Percentiles rank a stretch among this genome's conserved stretches.
These are phyloP conservation scores for Cichladusa arquata DNA, from an alignment of 2,113 vertebrate species.

Conservation along the genomic window DNA sequence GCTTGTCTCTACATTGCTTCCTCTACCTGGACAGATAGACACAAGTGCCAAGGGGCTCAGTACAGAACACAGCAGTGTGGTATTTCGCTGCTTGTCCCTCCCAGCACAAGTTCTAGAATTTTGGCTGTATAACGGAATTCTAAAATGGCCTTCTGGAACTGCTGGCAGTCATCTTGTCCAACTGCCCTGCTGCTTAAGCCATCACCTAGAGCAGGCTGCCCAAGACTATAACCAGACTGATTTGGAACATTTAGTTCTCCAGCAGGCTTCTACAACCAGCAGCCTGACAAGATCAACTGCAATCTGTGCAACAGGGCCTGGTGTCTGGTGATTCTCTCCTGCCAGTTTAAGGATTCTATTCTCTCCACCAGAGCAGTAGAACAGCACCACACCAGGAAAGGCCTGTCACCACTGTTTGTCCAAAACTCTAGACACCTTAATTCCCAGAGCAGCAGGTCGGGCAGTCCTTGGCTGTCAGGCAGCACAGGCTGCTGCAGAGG, in stretches of 20 bases:
- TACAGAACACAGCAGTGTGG: neutral
- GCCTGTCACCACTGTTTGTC: neutral
- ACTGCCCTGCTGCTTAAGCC: neutral
- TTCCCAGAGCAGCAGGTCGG: neutral
- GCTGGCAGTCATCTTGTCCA: too few species aligned
- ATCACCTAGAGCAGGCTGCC: neutral
- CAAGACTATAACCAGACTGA: rapidly evolving
- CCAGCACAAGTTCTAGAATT: neutral
- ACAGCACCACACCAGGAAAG: neutral
- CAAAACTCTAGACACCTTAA: rapidly evolving
- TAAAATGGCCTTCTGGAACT: neutral
- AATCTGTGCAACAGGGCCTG: too few species aligned
- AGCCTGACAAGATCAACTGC: neutral
- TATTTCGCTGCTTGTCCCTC: too few species aligned
- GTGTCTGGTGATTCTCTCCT: neutral
- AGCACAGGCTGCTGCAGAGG: rapidly evolving
- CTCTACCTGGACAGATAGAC: neutral
- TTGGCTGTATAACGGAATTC: neutral
- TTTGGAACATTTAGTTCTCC: neutral
- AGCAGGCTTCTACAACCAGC: neutral
- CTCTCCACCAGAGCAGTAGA: neutral
- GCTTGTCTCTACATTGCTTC: neutral
- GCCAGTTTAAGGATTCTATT: neutral
- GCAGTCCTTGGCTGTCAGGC: rapidly evolving
- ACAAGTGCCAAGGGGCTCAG: neutral